Evolutionary conservation across 2,888 invertebrate genomes (phyloP), one percentile per base, ranked within the genome.

Genomic region (Himalopsyche kuldschensis): DNA sequence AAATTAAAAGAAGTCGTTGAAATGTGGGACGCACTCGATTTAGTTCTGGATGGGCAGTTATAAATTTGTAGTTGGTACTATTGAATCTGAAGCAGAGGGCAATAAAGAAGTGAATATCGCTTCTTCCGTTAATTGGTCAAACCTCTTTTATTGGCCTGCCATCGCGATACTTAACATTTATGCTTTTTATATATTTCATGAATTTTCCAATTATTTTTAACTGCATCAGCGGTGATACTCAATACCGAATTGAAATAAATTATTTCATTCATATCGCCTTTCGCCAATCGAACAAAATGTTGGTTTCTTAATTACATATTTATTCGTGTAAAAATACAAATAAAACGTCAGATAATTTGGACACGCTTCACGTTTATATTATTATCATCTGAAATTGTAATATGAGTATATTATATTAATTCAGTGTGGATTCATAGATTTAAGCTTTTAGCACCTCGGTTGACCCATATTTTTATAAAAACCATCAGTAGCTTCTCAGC

Each of bases 71-170:
- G 17, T 77, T 84, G 32, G 76, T 55, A 69, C 75, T 41, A 78
- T 82, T 46, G 77, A 80, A 75, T 24, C 41, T 47, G 47, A 80
- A 24, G 77, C 76, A 46, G 81, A 76, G 41, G 27, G 27, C 80
- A 80, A 83, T 85, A 85, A 85, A 85, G 80, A 48, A 27, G 79
- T 82, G 79, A 78, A 80, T 85, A 85, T 85, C 82, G 76, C 78
- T 75, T 63, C 77, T 80, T 30, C 48, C 47, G 76, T 85, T 85
- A 85, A 85, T 85, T 85, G 85, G 83, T 77, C 82, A 79, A 82
- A 82, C 85, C 83, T 84, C 75, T 82, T 82, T 84, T 85, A 85
- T 83, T 82, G 85, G 78, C 35, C 47, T 76, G 41, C 81, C 80
- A 75, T 63, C 30, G 75, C 79, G 76, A 82, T 75, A 82, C 82